Evolutionary conservation across 2,888 invertebrate genomes (phyloP).

Genomic region (Torymus tubicola): DNA sequence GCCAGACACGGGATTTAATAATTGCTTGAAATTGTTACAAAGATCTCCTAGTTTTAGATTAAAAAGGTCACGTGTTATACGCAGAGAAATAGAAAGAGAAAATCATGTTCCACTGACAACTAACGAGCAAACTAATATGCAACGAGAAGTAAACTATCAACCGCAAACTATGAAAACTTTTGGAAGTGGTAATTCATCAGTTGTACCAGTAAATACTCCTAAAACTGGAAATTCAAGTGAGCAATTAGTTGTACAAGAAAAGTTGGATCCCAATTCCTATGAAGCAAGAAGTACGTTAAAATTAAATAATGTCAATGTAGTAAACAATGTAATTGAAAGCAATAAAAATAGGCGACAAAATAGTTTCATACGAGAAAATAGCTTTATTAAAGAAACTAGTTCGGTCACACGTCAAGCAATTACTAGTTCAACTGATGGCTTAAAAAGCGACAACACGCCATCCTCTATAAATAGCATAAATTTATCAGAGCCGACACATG

Average conservation of each 20-base stretch:
- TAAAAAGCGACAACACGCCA: slow-evolving; percentile 6
- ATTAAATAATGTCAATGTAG: slow-evolving; percentile 52
- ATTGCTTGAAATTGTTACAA: slow-evolving; percentile 48
- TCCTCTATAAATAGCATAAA: not conserved
- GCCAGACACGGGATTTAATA: slow-evolving; percentile 12
- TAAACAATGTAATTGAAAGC: slow-evolving; percentile 32
- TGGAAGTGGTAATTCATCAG: not conserved
- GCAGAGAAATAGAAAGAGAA: slow-evolving; percentile 14
- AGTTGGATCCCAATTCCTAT: slow-evolving; percentile 55
- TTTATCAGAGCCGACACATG: slow-evolving; percentile 21
- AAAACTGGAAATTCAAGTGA: not conserved
- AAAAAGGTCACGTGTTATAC: slow-evolving; percentile 31
- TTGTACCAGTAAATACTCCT: not conserved
- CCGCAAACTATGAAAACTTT: slow-evolving; percentile 10
- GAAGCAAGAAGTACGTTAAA: slow-evolving; percentile 62
- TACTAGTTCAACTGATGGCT: not conserved
- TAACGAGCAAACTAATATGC: not conserved
- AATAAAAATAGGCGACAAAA: slow-evolving; percentile 25
- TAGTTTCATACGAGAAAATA: slow-evolving; percentile 6
- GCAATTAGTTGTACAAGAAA: not conserved
- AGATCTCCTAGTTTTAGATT: slow-evolving; percentile 50
- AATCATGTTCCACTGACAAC: not conserved
- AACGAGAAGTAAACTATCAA: not conserved
- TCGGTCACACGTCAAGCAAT: not conserved
- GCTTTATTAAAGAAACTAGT: not conserved